Percentiles rank a stretch among this genome's conserved stretches.
Conservation (phyloP, 2,113 vertebrate genomes). For the Myrmecophaga tridactyla region DNA sequence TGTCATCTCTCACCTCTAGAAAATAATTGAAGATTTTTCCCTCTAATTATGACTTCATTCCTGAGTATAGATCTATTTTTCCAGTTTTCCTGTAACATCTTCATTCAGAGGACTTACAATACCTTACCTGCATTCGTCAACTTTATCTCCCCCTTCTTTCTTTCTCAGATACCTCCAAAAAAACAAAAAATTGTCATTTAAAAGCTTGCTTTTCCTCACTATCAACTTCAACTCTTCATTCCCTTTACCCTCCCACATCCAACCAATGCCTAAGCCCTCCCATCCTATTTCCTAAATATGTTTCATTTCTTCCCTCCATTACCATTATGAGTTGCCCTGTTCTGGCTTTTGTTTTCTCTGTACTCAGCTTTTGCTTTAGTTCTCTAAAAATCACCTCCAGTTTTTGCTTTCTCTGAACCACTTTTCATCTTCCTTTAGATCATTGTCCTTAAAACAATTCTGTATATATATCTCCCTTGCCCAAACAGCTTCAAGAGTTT, state of each 20-base stretch:
- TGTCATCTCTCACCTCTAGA: not conserved
- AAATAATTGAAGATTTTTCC: not conserved
- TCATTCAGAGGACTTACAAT: not conserved
- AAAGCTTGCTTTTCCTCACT: not conserved
- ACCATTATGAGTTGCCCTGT: not conserved
- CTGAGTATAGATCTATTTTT: not conserved
- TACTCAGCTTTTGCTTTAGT: not conserved
- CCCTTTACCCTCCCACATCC: not conserved
- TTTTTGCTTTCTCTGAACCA: constrained; percentile 8
- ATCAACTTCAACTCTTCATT: not conserved
- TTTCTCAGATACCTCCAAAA: not conserved
- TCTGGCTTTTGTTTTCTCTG: not conserved
- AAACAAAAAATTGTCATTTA: not conserved
- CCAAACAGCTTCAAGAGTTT: not conserved
- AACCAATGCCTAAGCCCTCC: not conserved
- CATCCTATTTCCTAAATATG: not conserved
- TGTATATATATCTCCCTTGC: not conserved
- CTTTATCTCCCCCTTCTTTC: not conserved
- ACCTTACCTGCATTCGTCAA: not conserved
- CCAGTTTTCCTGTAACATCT: not conserved
- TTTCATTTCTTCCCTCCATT: not conserved
- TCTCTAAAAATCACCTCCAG: not conserved
- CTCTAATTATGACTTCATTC: not conserved
- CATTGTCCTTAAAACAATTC: not conserved
- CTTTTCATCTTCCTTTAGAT: not conserved